Evolutionary conservation across 2,113 vertebrate genomes (phyloP).

Genomic region (Micromys minutus): DNA sequence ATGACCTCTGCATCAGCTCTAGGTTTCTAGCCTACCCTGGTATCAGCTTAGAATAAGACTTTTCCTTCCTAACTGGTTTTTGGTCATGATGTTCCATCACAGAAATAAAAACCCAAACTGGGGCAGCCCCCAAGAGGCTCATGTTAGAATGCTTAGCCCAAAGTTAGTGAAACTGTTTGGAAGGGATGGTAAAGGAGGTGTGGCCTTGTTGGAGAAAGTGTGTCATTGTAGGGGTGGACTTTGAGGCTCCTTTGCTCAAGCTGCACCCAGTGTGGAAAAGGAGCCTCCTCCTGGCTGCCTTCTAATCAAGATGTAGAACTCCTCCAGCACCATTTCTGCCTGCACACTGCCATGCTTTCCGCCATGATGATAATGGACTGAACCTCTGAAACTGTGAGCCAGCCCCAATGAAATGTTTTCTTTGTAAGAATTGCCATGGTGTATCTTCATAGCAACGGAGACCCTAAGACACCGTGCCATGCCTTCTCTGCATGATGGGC

Average conservation of each 20-base stretch:
- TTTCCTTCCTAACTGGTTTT: neutral
- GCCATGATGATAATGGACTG: no score
- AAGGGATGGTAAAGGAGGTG: neutral
- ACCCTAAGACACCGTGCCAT: neutral
- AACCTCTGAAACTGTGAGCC: no score
- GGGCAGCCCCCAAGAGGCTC: neutral
- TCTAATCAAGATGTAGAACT: no score
- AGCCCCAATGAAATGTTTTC: no score
- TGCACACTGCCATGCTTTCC: no score
- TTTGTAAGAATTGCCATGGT: no score
- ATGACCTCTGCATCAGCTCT: neutral
- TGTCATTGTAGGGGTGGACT: neutral
- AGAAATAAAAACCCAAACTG: neutral
- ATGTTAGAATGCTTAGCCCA: neutral
- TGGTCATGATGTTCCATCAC: neutral
- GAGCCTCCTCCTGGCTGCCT: no score
- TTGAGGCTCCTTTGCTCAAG: neutral
- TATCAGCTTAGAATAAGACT: neutral
- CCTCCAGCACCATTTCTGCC: no score
- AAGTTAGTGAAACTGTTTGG: neutral
- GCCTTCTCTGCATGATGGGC: neutral
- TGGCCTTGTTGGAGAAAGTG: neutral
- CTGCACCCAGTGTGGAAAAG: no score
- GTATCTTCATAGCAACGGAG: no score
- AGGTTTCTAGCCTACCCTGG: neutral